A percentile compares a stretch with the other conserved stretches of the same genome.
Evolutionary conservation across 2,113 vertebrate genomes (phyloP).

Genomic region (Nematolebias whitei): DNA sequence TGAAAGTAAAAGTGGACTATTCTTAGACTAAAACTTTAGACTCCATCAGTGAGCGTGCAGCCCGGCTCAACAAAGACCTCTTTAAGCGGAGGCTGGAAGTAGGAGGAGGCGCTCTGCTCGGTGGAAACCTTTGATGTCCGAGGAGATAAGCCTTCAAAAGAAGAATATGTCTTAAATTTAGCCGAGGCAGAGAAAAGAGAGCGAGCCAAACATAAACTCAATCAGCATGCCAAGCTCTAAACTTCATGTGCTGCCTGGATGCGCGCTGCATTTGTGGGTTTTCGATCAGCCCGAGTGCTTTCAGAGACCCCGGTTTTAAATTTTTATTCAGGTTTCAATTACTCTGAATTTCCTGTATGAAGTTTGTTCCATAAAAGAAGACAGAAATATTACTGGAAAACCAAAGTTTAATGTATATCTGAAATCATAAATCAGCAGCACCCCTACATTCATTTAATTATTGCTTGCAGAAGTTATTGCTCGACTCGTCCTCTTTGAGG

Average conservation of each 20-base stretch:
- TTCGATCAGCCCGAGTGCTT: slow-evolving; percentile 44
- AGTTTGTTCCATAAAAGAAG: slow-evolving; percentile 31
- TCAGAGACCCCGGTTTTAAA: slow-evolving; percentile 29
- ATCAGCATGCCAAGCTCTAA: slow-evolving; percentile 10
- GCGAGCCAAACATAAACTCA: slow-evolving; percentile 36
- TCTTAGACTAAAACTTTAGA: slow-evolving; percentile 19
- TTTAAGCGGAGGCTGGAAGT: slow-evolving; percentile 32
- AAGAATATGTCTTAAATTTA: slow-evolving; percentile 24
- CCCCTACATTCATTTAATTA: slow-evolving; percentile 32
- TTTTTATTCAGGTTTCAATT: slow-evolving; percentile 41
- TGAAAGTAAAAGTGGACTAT: slow-evolving; percentile 17
- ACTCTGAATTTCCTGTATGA: slow-evolving; percentile 10
- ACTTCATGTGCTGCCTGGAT: slow-evolving; percentile 15
- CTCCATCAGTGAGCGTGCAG: slow-evolving; percentile 27
- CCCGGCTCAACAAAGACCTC: slow-evolving; percentile 23
- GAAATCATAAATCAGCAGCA: slow-evolving; percentile 34
- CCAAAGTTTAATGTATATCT: slow-evolving; percentile 8
- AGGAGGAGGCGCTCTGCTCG: slow-evolving; percentile 19
- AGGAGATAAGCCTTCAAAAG: slow-evolving; percentile 57
- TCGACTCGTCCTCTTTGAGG: slow-evolving; percentile 12
- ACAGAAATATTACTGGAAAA: slow-evolving; percentile 19
- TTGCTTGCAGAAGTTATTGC: slow-evolving; percentile 30
- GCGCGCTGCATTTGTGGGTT: slow-evolving; percentile 26
- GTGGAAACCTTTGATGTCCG: slow-evolving; percentile 55
- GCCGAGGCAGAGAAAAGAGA: slow-evolving; percentile 37